A percentile compares a stretch with the other conserved stretches of the same genome.
These are phyloP conservation scores for Silvanus unidentatus DNA, from an alignment of 2,888 invertebrate genomes.

Conservation along the genomic window DNA sequence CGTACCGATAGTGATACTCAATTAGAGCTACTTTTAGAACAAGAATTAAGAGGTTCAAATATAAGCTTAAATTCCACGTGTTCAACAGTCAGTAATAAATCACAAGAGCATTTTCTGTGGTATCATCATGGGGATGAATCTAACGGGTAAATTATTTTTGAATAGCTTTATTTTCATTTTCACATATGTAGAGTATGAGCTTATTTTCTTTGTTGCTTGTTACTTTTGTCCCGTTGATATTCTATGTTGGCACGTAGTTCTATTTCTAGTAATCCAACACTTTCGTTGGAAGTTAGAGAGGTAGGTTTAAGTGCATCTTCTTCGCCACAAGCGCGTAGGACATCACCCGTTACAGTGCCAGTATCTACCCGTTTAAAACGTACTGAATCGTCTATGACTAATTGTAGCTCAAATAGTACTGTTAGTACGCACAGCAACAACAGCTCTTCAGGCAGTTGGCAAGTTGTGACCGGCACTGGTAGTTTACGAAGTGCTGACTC, in stretches of 20 bases:
- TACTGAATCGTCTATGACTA: slow-evolving; percentile 22
- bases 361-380: slow-evolving; percentile 32
- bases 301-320: slow-evolving; percentile 25
- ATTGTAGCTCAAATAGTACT: slow-evolving; percentile 9
- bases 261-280: slow-evolving; percentile 5
- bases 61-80: slow-evolving; percentile 56
- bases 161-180: not conserved
- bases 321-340: slow-evolving; percentile 42
- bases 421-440: slow-evolving; percentile 24
- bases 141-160: not conserved
- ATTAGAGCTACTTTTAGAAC: slow-evolving; percentile 49
- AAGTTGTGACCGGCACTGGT: slow-evolving; percentile 62
- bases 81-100: slow-evolving; percentile 53
- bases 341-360: slow-evolving; percentile 63
- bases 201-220: no score
- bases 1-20: slow-evolving; percentile 51
- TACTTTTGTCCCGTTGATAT: no score
- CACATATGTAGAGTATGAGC: no score
- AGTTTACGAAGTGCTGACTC: slow-evolving; percentile 55
- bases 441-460: slow-evolving; percentile 57
- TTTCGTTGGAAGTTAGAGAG: slow-evolving; percentile 9
- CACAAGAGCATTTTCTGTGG: slow-evolving; percentile 38
- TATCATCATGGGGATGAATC: not conserved
- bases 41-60: slow-evolving; percentile 50
- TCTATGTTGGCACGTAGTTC: not conserved